A percentile compares a stretch with the other conserved stretches of the same genome.
Evolutionary conservation across 2,888 invertebrate genomes (phyloP).

Genomic region (Lepidocyrtoides sp.): DNA sequence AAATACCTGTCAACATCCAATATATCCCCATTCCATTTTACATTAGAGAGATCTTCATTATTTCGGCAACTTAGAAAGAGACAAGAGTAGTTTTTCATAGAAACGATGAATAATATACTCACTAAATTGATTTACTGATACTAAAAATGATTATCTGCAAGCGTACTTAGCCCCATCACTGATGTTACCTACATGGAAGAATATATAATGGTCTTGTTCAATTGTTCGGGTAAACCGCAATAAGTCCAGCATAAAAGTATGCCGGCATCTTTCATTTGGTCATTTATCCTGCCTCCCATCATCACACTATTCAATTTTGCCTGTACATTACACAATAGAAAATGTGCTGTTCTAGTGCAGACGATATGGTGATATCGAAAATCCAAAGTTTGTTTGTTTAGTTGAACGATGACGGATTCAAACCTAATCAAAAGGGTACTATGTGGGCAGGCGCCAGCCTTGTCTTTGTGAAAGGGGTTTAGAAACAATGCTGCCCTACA

Average conservation of each 20-base stretch:
- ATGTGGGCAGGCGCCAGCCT: neutral
- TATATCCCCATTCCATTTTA: neutral
- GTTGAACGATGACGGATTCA: neutral
- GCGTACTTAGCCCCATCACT: neutral
- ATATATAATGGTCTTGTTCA: neutral
- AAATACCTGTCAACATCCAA: too few species aligned
- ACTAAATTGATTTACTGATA: neutral
- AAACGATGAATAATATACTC: neutral
- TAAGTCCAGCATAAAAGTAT: too few species aligned
- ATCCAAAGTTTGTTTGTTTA: neutral
- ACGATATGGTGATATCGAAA: neutral
- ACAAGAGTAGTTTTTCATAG: neutral
- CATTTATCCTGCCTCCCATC: neutral
- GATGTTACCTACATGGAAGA: slow-evolving; percentile 15
- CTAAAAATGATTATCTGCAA: neutral
- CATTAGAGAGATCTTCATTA: neutral
- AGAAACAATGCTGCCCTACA: too few species aligned
- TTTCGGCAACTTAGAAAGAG: neutral
- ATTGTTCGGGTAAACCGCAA: too few species aligned
- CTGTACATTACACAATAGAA: neutral
- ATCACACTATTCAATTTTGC: too few species aligned
- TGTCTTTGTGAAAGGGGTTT: neutral
- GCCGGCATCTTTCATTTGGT: too few species aligned
- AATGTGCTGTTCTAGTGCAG: neutral
- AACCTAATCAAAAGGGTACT: neutral